phyloP scores from a whole-genome alignment of 1,140 invertebrate genomes.

The Ceratosolen fusciceps region DNA sequence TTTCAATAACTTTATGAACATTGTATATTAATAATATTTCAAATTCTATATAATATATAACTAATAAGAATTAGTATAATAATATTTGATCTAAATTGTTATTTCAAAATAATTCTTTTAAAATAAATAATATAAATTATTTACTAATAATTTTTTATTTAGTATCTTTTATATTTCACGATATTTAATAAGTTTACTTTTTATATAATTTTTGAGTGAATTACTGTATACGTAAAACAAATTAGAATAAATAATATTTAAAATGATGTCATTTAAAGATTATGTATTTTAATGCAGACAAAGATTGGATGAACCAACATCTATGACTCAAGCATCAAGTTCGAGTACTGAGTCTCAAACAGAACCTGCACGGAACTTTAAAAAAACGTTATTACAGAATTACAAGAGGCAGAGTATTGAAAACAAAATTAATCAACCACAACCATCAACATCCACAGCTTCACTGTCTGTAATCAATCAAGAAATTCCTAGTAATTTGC shows the following conservation, averaged over 20 bases:
- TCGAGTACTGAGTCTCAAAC: slow-evolving; percentile 39
- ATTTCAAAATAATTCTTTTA: no score
- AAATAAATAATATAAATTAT: no score
- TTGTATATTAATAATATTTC: no score
- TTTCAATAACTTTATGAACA: no score
- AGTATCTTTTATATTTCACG: no score
- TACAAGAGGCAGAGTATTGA: slow-evolving; percentile 54
- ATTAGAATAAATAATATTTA: background rate
- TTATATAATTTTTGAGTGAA: no score
- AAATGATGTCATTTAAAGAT: background rate
- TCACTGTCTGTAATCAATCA: background rate
- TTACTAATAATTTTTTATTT: no score
- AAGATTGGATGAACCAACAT: slow-evolving; percentile 32
- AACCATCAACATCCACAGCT: slow-evolving; percentile 43
- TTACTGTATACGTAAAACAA: no score
- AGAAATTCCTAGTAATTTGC: slow-evolving; percentile 26
- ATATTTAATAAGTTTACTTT: no score
- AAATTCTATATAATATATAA: no score
- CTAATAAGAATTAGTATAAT: no score
- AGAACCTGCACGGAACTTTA: slow-evolving; percentile 57
- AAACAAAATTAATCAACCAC: slow-evolving; percentile 38
- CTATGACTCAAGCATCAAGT: slow-evolving; percentile 38
- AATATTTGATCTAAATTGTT: no score
- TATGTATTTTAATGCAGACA: background rate
- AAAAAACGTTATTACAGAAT: slow-evolving; percentile 57